phyloP scores from a whole-genome alignment of 2,113 vertebrate genomes.

The Turnix velox region DNA sequence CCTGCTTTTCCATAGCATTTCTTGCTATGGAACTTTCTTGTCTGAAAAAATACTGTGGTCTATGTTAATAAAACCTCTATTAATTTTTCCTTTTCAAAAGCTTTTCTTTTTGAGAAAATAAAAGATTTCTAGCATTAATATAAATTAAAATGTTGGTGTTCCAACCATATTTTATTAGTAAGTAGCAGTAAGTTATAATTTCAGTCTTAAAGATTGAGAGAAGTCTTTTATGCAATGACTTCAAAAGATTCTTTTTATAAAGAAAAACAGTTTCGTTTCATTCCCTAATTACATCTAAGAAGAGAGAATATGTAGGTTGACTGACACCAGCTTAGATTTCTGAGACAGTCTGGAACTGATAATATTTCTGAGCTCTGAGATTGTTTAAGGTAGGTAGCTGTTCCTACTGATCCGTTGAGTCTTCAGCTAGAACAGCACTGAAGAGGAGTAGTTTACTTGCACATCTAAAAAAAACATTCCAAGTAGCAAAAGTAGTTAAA shows the following conservation, averaged over 20 bases:
- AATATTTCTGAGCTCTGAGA: neutral
- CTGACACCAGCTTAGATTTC: neutral
- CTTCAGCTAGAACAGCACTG: neutral
- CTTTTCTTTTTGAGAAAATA: neutral
- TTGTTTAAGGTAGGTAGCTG: neutral
- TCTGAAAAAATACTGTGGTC: neutral
- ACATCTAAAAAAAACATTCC: neutral
- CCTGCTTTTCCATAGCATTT: neutral
- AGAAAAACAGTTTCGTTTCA: neutral
- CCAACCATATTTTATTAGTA: neutral
- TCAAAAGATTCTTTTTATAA: neutral
- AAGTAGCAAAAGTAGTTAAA: neutral
- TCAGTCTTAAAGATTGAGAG: neutral
- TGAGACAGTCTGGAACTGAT: neutral
- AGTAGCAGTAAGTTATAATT: neutral
- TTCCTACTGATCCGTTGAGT: neutral
- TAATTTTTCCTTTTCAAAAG: neutral
- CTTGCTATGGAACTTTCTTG: neutral
- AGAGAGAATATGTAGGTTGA: neutral
- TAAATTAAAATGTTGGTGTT: neutral
- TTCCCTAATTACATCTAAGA: neutral
- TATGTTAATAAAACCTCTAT: neutral
- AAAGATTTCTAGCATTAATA: neutral
- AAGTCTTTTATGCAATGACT: neutral
- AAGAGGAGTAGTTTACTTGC: neutral